Conservation (phyloP, 1,140 invertebrate species). For the Lepidotrigona ventralis region DNA sequence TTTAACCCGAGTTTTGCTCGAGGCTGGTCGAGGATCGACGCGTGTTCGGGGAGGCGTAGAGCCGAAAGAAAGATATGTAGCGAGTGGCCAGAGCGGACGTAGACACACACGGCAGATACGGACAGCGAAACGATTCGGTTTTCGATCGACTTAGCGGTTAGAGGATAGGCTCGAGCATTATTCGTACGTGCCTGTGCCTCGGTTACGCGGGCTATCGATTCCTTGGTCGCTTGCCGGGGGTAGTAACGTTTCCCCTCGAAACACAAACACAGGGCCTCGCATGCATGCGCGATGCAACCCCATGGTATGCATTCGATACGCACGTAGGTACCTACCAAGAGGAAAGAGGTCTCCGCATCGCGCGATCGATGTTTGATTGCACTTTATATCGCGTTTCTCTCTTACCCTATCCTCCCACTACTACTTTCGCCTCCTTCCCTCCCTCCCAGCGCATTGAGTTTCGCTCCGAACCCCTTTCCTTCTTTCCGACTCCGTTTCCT, state of each 20-base stretch:
- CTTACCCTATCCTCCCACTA: conserved; percentile 8
- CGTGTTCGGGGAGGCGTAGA: too few relatives aligned
- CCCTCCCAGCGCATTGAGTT: neutral
- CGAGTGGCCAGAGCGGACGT: too few relatives aligned
- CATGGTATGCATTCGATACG: conserved; percentile 69
- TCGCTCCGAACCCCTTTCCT: neutral
- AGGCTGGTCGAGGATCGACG: too few relatives aligned
- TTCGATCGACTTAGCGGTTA: conserved; percentile 58
- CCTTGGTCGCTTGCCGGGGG: conserved; percentile 60
- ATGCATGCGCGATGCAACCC: conserved; percentile 69
- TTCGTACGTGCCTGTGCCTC: conserved; percentile 68
- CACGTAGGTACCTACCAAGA: conserved; percentile 65
- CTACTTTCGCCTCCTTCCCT: neutral
- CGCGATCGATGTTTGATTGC: conserved; percentile 69
- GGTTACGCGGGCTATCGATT: conserved; percentile 69
- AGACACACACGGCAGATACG: conserved; percentile 2
- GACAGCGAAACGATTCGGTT: conserved; percentile 40
- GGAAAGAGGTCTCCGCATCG: conserved; percentile 65
- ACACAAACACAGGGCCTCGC: conserved; percentile 66
- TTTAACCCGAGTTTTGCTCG: too few relatives aligned
- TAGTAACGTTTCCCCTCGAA: conserved; percentile 67
- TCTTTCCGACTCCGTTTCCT: neutral
- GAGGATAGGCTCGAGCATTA: conserved; percentile 63
- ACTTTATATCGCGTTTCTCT: conserved; percentile 63
- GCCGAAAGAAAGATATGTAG: neutral